A percentile compares a stretch with the other conserved stretches of the same genome.
phyloP scores from a whole-genome alignment of 1,140 invertebrate species.

The Drosophila rhopaloa region DNA sequence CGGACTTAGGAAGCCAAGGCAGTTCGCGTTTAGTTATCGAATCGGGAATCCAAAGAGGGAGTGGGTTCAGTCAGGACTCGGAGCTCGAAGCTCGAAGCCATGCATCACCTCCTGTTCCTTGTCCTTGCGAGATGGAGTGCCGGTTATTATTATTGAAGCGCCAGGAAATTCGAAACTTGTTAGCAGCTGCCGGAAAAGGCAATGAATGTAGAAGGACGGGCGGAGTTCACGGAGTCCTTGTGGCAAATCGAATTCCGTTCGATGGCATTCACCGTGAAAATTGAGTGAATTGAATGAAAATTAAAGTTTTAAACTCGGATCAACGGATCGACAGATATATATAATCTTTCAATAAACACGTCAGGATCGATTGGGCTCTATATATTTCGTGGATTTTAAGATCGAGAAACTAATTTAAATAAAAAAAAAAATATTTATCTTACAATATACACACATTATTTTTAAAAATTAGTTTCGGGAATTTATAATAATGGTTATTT shows the following conservation, averaged over 20 bases:
- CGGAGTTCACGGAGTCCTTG: constrained; percentile 27
- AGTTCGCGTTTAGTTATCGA: constrained; percentile 30
- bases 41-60: constrained; percentile 1
- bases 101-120: constrained; percentile 8
- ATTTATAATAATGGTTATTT: background rate
- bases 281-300: constrained; percentile 21
- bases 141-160: constrained; percentile 56
- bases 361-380: background rate
- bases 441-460: too few species aligned
- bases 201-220: constrained; percentile 10
- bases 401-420: background rate
- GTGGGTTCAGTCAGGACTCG: background rate
- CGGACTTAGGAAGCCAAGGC: constrained; percentile 70
- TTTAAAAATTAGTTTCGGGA: background rate
- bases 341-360: background rate
- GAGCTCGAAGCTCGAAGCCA: background rate
- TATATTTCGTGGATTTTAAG: background rate
- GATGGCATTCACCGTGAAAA: constrained; percentile 51
- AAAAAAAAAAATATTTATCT: too few species aligned
- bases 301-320: constrained; percentile 16
- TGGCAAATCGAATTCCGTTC: constrained; percentile 67
- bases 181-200: constrained; percentile 46
- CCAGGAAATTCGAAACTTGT: constrained; percentile 80
- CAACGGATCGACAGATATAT: background rate
- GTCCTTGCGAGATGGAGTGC: constrained; percentile 23